These are phyloP conservation scores for Spilogale gracilis DNA, from an alignment of 2,113 vertebrate genomes.

Conservation along the genomic window DNA sequence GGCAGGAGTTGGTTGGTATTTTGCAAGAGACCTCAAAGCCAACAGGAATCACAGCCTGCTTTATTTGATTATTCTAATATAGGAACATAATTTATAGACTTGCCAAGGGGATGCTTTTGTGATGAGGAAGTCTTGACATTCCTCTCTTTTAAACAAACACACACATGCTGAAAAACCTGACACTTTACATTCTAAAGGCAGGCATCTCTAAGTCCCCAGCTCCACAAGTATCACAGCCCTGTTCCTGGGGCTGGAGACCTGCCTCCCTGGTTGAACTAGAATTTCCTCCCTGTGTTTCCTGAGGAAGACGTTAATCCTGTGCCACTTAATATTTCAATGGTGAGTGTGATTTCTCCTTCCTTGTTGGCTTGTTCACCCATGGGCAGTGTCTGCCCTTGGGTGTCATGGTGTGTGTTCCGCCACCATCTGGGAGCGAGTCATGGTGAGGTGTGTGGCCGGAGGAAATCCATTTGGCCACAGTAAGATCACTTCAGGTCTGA, in stretches of 20 bases:
- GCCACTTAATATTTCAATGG: not conserved
- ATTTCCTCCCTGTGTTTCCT: conserved; percentile 65
- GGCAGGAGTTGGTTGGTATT: not conserved
- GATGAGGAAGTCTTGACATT: conserved; percentile 34
- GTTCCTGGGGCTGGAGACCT: not conserved
- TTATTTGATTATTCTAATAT: conserved; percentile 14
- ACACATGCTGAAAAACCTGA: not conserved
- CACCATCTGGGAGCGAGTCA: not conserved
- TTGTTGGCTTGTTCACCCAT: not conserved
- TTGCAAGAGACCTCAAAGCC: not conserved
- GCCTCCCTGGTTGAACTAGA: conserved; percentile 62
- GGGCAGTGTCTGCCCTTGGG: not conserved
- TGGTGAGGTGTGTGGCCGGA: not conserved
- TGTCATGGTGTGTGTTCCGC: not conserved
- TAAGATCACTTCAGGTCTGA: not conserved
- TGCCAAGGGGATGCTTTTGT: conserved; percentile 42
- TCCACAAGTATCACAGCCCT: not conserved
- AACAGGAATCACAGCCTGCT: not conserved
- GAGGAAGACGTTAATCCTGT: conserved; percentile 60
- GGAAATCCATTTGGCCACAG: not conserved
- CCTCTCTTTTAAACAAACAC: conserved; percentile 17
- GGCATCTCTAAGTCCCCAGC: not conserved
- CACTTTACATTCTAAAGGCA: not conserved
- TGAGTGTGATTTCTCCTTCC: conserved; percentile 29
- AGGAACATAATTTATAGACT: conserved; percentile 11